Conservation (phyloP, 2,797 vertebrate species). For the Fundulus diaphanus region DNA sequence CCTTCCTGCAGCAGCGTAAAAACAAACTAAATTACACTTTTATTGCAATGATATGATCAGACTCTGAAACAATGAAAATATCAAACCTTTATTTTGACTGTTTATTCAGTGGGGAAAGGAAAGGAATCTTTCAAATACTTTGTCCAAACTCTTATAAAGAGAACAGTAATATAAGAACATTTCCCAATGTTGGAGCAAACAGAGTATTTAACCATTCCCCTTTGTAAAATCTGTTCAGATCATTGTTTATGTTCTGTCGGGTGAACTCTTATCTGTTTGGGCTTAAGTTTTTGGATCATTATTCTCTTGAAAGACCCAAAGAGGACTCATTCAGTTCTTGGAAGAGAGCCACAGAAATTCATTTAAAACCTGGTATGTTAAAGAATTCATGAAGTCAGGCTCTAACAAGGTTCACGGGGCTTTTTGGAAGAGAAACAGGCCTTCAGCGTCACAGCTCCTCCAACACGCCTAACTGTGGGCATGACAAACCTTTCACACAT, state of each 20-base stretch:
- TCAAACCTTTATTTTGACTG: too few relatives aligned
- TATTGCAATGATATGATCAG: neutral
- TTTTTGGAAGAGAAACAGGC: neutral
- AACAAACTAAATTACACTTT: neutral
- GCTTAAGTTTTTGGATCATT: neutral
- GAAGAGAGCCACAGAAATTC: neutral
- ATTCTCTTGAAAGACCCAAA: neutral
- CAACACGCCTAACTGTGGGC: neutral
- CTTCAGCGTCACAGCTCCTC: neutral
- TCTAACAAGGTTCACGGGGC: neutral
- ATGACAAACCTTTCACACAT: neutral
- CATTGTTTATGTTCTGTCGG: too few relatives aligned
- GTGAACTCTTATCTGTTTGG: too few relatives aligned
- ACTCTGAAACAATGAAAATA: neutral
- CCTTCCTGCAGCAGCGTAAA: neutral
- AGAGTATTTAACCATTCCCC: neutral
- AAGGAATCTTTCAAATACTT: neutral
- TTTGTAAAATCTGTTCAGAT: too few relatives aligned
- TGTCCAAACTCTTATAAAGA: neutral
- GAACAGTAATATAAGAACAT: neutral
- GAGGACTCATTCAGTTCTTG: neutral
- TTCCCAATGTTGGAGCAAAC: neutral
- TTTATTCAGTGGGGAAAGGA: too few relatives aligned
- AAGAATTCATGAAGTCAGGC: neutral
- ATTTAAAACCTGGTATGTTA: neutral